Conservation (phyloP, 2,888 invertebrate species). For the Pseudeuparius sepicola region DNA sequence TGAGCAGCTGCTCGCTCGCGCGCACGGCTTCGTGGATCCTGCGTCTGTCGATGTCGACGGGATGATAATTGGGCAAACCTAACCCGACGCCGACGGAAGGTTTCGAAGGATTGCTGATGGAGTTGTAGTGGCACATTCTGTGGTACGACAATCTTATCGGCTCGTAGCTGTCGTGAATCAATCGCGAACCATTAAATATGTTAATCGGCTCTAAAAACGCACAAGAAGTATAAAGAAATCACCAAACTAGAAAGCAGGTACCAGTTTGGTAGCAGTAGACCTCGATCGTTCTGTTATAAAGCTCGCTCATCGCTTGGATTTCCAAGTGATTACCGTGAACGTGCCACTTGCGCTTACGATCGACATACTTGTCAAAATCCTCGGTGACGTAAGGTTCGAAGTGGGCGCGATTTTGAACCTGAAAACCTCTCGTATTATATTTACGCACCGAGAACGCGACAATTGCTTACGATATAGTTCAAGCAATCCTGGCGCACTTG, state of each 20-base stretch:
- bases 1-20: slow-evolving; percentile 67
- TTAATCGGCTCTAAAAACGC: slow-evolving; percentile 66
- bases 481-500: slow-evolving; percentile 75
- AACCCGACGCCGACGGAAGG: slow-evolving; percentile 74
- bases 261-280: slow-evolving; percentile 71
- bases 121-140: slow-evolving; percentile 79
- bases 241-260: no score
- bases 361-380: slow-evolving; percentile 74
- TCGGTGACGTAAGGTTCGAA: slow-evolving; percentile 84
- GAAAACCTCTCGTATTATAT: slow-evolving; percentile 23
- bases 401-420: slow-evolving; percentile 78
- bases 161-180: slow-evolving; percentile 61
- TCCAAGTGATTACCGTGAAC: slow-evolving; percentile 87
- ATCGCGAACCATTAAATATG: slow-evolving; percentile 67
- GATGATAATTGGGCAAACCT: slow-evolving; percentile 71
- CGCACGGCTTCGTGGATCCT: slow-evolving; percentile 63
- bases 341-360: slow-evolving; percentile 65
- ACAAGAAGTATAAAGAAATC: no score
- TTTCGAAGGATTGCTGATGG: slow-evolving; percentile 75
- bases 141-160: slow-evolving; percentile 81
- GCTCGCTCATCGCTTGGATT: slow-evolving; percentile 83
- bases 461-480: slow-evolving; percentile 79
- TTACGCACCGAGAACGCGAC: no score
- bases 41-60: slow-evolving; percentile 61
- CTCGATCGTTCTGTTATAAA: slow-evolving; percentile 80